Base-by-base conservation (phyloP, 2,113 vertebrate genomes). In the Sturnus vulgaris region DNA sequence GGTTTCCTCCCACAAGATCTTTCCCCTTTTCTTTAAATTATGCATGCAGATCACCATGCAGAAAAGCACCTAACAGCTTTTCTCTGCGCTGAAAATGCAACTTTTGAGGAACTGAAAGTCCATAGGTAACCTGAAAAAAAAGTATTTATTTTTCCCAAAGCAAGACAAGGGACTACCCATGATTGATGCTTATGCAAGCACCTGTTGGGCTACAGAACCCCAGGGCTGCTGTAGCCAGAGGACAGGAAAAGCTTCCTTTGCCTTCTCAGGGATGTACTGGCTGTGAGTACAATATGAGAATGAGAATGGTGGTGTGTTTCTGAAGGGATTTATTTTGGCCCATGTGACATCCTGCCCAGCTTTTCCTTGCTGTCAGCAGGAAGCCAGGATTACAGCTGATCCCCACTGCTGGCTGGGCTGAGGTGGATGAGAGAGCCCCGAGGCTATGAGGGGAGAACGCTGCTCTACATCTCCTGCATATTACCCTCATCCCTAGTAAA, bases 401-500 rank as follows among this genome's bases (percentile, higher is more conserved):
- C 76, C 92, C n/a, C 33, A 10, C 47, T 57, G 60, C 57, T 37
- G 55, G 46, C 82, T 94, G 60, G 40, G 84, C 91, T 82, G 82
- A 88, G 61, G 39, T 47, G 85, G 79, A 46, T 83, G 37, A 70
- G 68, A 77, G 71, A 81, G 64, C 85, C 90, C 75, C 3, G 55
- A 73, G 85, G 95, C 70, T 15, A 18, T 0, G 63, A 65, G 76
- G 27, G 82, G 53, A 86, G 72, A 75, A 64, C 72, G 85, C 88
- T 92, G 85, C 56, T 84, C 69, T 78, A 56, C 40, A 70, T 44
- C 70, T 93, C 79, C 56, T 30, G 49, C 2, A 0, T 64, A 68
- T 90, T 89, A 88, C 52, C 42, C 87, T 91, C 59, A 85, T 66
- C 33, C 39, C 59, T 33, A 40, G 82, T 25, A 93, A 94, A 97